Conservation (phyloP, 2,888 invertebrate genomes). For the Acanthococcus lagerstroemiae region DNA sequence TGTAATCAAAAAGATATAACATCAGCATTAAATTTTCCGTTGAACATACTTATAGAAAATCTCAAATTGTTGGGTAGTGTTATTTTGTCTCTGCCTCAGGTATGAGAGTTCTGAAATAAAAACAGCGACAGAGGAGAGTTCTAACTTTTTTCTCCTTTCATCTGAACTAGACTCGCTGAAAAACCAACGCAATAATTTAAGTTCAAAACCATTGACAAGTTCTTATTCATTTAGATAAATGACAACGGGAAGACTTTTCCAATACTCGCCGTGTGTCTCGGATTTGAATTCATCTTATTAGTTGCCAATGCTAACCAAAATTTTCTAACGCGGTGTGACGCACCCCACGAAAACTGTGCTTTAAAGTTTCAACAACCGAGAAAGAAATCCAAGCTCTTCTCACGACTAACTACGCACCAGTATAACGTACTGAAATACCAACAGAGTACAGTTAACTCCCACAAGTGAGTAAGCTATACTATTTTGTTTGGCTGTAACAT, state of each 20-base stretch:
- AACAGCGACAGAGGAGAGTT: too few relatives aligned
- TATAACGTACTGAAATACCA: not conserved
- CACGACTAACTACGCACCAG: not conserved
- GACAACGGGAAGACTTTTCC: slow-evolving; percentile 65
- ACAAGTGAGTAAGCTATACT: slow-evolving; percentile 12
- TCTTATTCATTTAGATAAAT: slow-evolving; percentile 46
- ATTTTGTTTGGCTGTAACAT: too few relatives aligned
- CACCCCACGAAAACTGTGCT: not conserved
- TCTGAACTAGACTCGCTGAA: too few relatives aligned
- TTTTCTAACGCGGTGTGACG: not conserved
- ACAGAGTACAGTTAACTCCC: not conserved
- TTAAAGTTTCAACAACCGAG: not conserved
- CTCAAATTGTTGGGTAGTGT: too few relatives aligned
- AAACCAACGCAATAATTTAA: too few relatives aligned
- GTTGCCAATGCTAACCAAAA: slow-evolving; percentile 42
- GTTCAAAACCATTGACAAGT: not conserved
- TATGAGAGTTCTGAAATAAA: not conserved
- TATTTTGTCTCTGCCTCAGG: not conserved
- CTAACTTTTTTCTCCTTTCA: too few relatives aligned
- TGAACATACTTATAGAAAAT: too few relatives aligned
- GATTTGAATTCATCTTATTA: slow-evolving; percentile 67
- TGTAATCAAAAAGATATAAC: too few relatives aligned
- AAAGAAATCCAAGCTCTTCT: slow-evolving; percentile 1
- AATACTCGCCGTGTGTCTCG: slow-evolving; percentile 79
- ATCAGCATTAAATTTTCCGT: too few relatives aligned